phyloP scores from a whole-genome alignment of 2,113 vertebrate genomes.

The Bos indicus region DNA sequence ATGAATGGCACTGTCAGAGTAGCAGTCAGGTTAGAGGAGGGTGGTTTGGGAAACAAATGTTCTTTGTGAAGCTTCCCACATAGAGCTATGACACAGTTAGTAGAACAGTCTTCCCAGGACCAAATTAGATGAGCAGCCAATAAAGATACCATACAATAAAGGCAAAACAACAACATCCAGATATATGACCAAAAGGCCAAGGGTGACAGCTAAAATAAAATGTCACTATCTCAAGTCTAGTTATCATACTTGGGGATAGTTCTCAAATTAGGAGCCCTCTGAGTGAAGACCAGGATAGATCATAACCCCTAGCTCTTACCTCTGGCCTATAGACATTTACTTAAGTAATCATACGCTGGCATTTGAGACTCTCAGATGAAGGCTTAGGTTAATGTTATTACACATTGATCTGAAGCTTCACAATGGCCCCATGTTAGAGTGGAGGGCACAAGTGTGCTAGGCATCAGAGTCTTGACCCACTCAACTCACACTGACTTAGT shows the following conservation, averaged over 20 bases:
- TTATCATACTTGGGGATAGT: not conserved
- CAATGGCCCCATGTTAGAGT: not conserved
- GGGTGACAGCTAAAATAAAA: not conserved
- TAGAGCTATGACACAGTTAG: not conserved
- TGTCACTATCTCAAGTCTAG: not conserved
- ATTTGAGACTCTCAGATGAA: not conserved
- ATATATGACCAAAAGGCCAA: not conserved
- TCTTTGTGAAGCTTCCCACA: not conserved
- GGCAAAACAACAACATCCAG: not conserved
- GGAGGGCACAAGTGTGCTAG: rapidly evolving
- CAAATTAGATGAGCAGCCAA: not conserved
- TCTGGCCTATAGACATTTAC: not conserved
- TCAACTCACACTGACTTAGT: not conserved
- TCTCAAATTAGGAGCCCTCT: not conserved
- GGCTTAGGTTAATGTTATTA: not conserved
- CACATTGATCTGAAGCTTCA: not conserved
- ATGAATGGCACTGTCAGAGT: not conserved
- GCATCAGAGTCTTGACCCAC: not conserved
- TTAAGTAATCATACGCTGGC: not conserved
- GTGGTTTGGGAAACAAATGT: not conserved
- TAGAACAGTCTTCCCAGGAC: not conserved
- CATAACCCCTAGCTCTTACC: not conserved
- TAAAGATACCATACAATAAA: not conserved
- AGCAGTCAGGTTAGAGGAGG: not conserved
- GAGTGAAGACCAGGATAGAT: not conserved